Base-by-base conservation (phyloP, 2,888 invertebrate genomes). In the Lithophane ornitopus region DNA sequence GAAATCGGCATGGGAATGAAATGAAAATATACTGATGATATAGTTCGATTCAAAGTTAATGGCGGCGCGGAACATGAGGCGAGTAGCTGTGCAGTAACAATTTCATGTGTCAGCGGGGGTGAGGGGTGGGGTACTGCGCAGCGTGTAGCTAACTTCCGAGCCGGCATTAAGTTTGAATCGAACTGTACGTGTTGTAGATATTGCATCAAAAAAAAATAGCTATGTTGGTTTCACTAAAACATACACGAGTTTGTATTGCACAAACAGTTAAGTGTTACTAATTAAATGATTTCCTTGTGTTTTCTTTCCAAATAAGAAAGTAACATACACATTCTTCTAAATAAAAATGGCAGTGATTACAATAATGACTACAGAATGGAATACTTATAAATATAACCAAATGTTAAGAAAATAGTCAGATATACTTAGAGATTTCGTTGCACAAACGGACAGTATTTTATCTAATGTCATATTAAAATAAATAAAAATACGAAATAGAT, bases 331-430 rank as follows among this genome's bases (percentile, higher is more conserved):
- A 34, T 34, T 56, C 6, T 46, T 49, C 44, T 46, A 44, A 56
- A 80, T n/a, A 68, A n/a, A 41, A 80, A 73, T 84, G 82, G 84
- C 82, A 82, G 84, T 82, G 84, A 52, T 67, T 62, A 49, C 12
- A 70, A 56, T 52, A 65, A 61, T 71, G 69, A 84, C 74, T 82
- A 74, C 46, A 67, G 12, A 74, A 46, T 56, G 58, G 0, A 49
- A 69, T 77, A 67, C 16, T 41, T 54, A 52, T 28, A 52, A 68
- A 70, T 12, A 70, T 12, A 65, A 61, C 52, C 26, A 68, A 39
- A 52, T 19, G 2, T 26, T 44, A 39, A 46, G 16, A 28, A 19
- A 67, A 56, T 61, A 34, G 9, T 46, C 11, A 65, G 34, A 22
- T 62, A 28, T n/a, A n/a, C n/a, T n/a, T n/a, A 62, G 59, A 39